Evolutionary conservation across 2,888 invertebrate species (phyloP).

Genomic region (Platycnemis pennipes): DNA sequence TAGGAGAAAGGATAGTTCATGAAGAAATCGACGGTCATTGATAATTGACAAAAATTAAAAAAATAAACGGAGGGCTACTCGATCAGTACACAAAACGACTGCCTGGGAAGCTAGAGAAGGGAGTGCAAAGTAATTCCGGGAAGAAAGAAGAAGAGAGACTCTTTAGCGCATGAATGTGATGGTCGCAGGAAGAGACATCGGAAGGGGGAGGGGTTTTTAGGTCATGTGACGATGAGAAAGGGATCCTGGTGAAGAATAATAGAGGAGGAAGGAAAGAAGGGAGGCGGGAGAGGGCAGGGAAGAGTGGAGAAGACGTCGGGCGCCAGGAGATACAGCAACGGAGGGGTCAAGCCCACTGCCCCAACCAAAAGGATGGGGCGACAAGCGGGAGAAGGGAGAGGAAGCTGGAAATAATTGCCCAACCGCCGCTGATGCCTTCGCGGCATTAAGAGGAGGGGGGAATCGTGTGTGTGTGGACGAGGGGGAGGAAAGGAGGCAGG

Average conservation of each 20-base stretch:
- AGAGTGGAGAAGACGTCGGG: background rate
- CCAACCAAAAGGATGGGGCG: background rate
- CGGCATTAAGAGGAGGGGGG: background rate
- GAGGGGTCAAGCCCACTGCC: background rate
- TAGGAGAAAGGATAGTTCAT: no score
- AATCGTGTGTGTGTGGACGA: background rate
- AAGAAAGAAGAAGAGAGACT: background rate
- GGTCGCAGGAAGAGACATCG: background rate
- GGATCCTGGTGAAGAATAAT: background rate
- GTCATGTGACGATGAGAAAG: slow-evolving; percentile 3
- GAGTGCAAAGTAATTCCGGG: background rate
- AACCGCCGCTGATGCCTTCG: background rate
- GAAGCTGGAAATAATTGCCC: background rate
- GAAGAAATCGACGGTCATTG: no score
- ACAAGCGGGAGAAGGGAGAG: background rate
- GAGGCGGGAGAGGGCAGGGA: background rate
- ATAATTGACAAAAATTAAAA: no score
- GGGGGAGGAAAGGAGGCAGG: background rate
- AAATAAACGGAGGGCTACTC: no score
- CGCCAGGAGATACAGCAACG: background rate
- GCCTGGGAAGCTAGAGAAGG: no score
- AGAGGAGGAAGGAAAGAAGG: background rate
- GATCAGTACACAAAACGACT: no score
- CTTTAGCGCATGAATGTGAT: background rate
- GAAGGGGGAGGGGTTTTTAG: background rate